A percentile compares a stretch with the other conserved stretches of the same genome.
phyloP scores from a whole-genome alignment of 2,113 vertebrate species.

The Ivindomyrus marchei region DNA sequence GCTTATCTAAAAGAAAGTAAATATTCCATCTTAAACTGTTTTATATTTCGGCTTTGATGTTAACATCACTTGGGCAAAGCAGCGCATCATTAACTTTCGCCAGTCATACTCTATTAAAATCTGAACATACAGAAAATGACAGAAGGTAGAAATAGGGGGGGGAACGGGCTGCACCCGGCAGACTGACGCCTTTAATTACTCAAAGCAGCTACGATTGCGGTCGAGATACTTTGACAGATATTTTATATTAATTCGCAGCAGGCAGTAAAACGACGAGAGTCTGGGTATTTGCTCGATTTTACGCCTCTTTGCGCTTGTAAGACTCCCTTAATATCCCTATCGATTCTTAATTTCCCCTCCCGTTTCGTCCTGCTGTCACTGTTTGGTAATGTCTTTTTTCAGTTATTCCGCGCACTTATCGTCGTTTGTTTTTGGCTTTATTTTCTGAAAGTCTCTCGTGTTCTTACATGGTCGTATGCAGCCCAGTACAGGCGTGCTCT shows the following conservation, averaged over 20 bases:
- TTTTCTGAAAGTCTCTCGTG: not conserved
- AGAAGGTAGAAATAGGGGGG: not conserved
- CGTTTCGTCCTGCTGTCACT: not conserved
- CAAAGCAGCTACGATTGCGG: not conserved
- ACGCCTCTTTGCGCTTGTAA: not conserved
- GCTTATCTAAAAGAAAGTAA: conserved; percentile 2
- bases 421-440: not conserved
- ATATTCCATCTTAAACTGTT: not conserved
- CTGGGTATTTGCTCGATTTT: not conserved
- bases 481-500: not conserved
- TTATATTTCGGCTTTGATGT: not conserved
- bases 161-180: not conserved
- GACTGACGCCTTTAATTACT: not conserved
- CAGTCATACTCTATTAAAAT: not conserved
- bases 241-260: not conserved
- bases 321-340: not conserved
- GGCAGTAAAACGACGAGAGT: not conserved
- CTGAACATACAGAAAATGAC: not conserved
- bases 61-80: not conserved
- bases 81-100: not conserved
- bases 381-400: not conserved
- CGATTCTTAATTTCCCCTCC: not conserved
- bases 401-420: not conserved
- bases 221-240: not conserved
- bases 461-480: not conserved